phyloP scores from a whole-genome alignment of 92 coral and sea anemone species.

The Bergia sp. region DNA sequence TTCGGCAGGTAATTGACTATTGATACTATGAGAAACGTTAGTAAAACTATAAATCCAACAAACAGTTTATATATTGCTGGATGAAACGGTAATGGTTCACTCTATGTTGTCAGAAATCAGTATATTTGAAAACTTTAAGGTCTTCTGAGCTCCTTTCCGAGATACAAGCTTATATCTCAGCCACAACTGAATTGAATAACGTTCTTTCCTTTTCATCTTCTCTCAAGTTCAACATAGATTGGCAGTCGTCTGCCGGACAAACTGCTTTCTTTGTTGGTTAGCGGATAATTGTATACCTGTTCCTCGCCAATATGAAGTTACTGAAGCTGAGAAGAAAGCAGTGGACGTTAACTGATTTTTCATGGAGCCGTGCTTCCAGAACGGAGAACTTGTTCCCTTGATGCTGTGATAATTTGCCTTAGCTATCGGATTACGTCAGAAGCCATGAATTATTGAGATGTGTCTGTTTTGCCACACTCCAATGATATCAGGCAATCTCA shows the following conservation, averaged over 20 bases:
- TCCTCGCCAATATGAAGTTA: neutral
- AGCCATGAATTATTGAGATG: constrained; percentile 19
- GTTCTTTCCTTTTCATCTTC: neutral
- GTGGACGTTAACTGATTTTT: neutral
- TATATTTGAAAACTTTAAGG: neutral
- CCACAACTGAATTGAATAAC: too few relatives aligned
- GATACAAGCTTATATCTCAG: neutral
- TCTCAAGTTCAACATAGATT: neutral
- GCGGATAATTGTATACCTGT: neutral
- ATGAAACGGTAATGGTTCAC: too few relatives aligned
- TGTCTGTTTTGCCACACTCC: constrained; percentile 39
- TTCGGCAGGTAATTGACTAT: constrained; percentile 1
- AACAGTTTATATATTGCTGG: too few relatives aligned
- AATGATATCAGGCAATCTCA: constrained; percentile 41
- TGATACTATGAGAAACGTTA: neutral
- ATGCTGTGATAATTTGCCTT: constrained; percentile 25
- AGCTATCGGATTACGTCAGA: constrained; percentile 36
- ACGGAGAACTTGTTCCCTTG: constrained; percentile 10
- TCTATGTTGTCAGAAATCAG: neutral
- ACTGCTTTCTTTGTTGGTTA: neutral
- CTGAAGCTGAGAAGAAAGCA: neutral
- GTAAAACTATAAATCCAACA: neutral
- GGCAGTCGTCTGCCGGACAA: neutral
- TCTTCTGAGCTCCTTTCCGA: neutral
- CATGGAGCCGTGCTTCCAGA: neutral